These are phyloP conservation scores for Malurus leucopterus DNA, from an alignment of 2,797 vertebrate species.

Conservation along the genomic window DNA sequence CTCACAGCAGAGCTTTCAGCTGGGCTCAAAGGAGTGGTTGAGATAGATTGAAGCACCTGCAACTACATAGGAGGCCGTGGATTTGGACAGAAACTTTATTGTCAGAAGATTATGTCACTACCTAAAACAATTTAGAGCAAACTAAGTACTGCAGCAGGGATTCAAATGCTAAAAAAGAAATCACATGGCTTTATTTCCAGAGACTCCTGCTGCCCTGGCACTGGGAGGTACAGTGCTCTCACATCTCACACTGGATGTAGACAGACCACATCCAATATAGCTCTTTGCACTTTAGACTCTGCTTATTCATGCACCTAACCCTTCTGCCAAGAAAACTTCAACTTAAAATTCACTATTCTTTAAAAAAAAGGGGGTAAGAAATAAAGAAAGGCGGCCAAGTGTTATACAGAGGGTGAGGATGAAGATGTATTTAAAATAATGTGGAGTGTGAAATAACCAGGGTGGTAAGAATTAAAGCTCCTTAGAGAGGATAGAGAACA, in stretches of 20 bases:
- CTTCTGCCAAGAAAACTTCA: not conserved
- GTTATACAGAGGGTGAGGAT: not conserved
- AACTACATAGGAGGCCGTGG: not conserved
- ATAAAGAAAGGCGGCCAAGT: not conserved
- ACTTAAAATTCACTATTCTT: not conserved
- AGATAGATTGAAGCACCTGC: constrained; percentile 13
- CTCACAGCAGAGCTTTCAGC: not conserved
- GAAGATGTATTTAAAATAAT: not conserved
- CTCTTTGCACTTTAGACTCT: not conserved
- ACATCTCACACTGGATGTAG: not conserved
- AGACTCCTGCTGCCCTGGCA: not conserved
- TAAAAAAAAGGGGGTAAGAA: not conserved
- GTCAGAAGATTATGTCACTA: not conserved
- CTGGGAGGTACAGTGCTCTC: not conserved
- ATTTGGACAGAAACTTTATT: constrained; percentile 5
- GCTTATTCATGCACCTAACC: not conserved
- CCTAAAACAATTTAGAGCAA: not conserved
- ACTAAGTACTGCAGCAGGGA: not conserved
- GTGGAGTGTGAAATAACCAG: not conserved
- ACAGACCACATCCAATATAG: not conserved
- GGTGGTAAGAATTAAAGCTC: constrained; percentile 4
- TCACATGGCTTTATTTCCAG: not conserved
- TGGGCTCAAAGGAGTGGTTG: not conserved
- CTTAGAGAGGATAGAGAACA: not conserved
- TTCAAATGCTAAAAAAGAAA: not conserved